phyloP scores from a whole-genome alignment of 2,113 vertebrate genomes.

The Procavia capensis region DNA sequence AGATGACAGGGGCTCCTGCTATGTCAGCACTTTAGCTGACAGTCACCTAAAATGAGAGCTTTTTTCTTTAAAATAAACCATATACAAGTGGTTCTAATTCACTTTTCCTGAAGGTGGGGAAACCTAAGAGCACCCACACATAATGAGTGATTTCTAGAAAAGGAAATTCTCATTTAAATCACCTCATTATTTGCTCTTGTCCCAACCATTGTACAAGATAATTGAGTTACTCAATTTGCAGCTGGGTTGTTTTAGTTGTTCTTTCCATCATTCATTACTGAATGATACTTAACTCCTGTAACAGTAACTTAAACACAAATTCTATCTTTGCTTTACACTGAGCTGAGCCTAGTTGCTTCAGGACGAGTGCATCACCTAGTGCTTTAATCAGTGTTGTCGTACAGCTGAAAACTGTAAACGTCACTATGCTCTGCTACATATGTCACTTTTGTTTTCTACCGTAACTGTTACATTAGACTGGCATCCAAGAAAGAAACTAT shows the following conservation, averaged over 20 bases:
- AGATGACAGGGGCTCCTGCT: background rate
- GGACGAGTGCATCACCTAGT: constrained; percentile 80
- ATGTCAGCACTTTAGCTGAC: background rate
- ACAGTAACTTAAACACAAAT: constrained; percentile 80
- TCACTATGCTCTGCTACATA: constrained; percentile 76
- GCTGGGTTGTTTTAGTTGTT: constrained; percentile 75
- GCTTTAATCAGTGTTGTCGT: constrained; percentile 81
- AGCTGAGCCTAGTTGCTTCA: constrained; percentile 63
- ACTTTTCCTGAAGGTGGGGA: background rate
- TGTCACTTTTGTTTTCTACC: constrained; percentile 79
- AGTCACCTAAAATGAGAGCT: background rate
- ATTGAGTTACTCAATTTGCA: constrained; percentile 81
- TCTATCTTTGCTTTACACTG: constrained; percentile 72
- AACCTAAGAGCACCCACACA: background rate
- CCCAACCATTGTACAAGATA: constrained; percentile 70
- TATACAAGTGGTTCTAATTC: background rate
- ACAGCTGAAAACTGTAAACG: constrained; percentile 83
- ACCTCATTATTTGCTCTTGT: constrained; percentile 70
- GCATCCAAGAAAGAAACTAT: constrained; percentile 66
- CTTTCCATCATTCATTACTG: constrained; percentile 65
- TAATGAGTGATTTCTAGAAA: background rate
- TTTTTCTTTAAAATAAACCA: constrained; percentile 13
- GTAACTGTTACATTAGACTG: constrained; percentile 80
- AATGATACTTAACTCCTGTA: constrained; percentile 78
- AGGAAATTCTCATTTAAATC: constrained; percentile 67